phyloP scores from a whole-genome alignment of 1,140 invertebrate species.

The Ips nitidus region DNA sequence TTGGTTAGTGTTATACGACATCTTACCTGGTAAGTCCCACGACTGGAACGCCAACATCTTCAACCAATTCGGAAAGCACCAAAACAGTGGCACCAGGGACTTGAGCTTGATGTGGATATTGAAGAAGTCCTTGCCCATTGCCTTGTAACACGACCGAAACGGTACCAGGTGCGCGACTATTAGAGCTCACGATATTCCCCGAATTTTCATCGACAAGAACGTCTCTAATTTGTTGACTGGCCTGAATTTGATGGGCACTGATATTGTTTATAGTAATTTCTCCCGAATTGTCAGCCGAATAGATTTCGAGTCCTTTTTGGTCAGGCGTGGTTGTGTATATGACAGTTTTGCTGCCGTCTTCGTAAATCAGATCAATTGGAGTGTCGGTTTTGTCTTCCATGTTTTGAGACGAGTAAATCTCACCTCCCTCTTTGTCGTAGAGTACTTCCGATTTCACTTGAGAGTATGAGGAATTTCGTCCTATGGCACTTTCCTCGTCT shows the following conservation, averaged over 20 bases:
- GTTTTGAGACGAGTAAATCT: slow-evolving; percentile 58
- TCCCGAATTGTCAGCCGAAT: slow-evolving; percentile 56
- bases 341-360: slow-evolving; percentile 78
- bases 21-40: slow-evolving; percentile 50
- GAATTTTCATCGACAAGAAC: slow-evolving; percentile 55
- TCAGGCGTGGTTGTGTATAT: slow-evolving; percentile 71
- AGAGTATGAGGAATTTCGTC: slow-evolving; percentile 59
- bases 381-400: slow-evolving; percentile 67
- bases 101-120: slow-evolving; percentile 49
- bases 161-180: slow-evolving; percentile 50
- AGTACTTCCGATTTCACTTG: slow-evolving; percentile 58
- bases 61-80: slow-evolving; percentile 58
- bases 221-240: slow-evolving; percentile 54
- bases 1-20: not conserved
- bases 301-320: slow-evolving; percentile 55
- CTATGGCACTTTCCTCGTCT: slow-evolving; percentile 57
- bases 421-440: slow-evolving; percentile 57
- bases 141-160: slow-evolving; percentile 51
- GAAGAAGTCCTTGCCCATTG: slow-evolving; percentile 49
- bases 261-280: slow-evolving; percentile 53
- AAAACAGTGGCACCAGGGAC: slow-evolving; percentile 56
- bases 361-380: slow-evolving; percentile 77
- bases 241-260: slow-evolving; percentile 54
- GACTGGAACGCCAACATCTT: slow-evolving; percentile 50
- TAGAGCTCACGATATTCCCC: slow-evolving; percentile 44